phyloP scores from a whole-genome alignment of 2,888 invertebrate species.

The Epistrophe grossulariae region DNA sequence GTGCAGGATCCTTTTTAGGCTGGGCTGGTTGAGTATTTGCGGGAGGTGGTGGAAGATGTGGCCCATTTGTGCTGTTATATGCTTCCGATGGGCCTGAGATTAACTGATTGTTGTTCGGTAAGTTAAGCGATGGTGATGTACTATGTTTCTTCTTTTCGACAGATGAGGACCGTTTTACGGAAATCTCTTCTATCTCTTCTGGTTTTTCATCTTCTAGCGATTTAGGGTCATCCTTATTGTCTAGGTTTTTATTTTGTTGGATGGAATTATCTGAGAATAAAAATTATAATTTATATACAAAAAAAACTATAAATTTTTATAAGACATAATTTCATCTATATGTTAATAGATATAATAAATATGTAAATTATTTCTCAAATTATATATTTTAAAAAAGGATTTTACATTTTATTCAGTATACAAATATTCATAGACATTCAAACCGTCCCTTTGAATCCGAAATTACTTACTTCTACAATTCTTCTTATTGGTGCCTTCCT shows the following conservation, averaged over 20 bases:
- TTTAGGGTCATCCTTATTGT: constrained; percentile 67
- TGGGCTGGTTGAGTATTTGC: constrained; percentile 50
- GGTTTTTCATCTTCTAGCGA: constrained; percentile 79
- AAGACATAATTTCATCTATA: too few species aligned
- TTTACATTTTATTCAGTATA: too few species aligned
- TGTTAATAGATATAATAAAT: too few species aligned
- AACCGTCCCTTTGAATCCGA: background rate
- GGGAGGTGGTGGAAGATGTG: constrained; percentile 70
- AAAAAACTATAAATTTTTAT: too few species aligned
- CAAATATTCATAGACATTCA: too few species aligned
- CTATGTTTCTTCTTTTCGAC: constrained; percentile 69
- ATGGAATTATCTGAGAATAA: constrained; percentile 80
- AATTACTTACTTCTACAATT: constrained; percentile 81
- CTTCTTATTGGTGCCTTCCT: constrained; percentile 79
- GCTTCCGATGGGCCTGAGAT: constrained; percentile 59
- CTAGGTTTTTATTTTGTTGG: constrained; percentile 78
- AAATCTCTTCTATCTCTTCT: constrained; percentile 74
- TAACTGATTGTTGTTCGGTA: constrained; percentile 71
- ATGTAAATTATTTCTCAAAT: too few species aligned
- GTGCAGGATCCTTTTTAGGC: constrained; percentile 89
- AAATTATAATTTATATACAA: background rate
- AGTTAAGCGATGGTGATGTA: constrained; percentile 72
- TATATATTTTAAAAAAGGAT: too few species aligned
- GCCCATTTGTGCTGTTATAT: constrained; percentile 68
- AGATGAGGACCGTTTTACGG: constrained; percentile 52